A percentile compares a stretch with the other conserved stretches of the same genome.
Evolutionary conservation across 2,113 vertebrate genomes (phyloP).

Genomic region (Nematolebias whitei): DNA sequence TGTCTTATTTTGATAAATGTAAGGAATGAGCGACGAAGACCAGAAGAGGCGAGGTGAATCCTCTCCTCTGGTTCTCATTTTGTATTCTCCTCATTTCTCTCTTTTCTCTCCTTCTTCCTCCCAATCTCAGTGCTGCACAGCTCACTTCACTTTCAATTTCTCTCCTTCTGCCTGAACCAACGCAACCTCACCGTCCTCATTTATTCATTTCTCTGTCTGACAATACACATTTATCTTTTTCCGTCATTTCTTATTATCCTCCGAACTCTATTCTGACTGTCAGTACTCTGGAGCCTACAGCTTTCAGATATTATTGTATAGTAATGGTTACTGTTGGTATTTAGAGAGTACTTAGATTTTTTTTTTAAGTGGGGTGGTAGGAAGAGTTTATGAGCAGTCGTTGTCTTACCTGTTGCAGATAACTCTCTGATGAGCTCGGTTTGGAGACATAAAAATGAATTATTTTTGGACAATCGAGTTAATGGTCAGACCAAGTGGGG

Average conservation of each 20-base stretch:
- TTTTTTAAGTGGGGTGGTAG: background rate
- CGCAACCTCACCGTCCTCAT: conserved; percentile 33
- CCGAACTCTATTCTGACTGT: background rate
- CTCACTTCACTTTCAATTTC: conserved; percentile 64
- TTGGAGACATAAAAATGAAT: background rate
- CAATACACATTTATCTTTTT: background rate
- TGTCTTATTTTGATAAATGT: background rate
- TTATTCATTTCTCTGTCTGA: conserved; percentile 42
- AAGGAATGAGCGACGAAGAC: too few relatives aligned
- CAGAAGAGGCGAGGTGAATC: background rate
- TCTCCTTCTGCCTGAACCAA: conserved; percentile 34
- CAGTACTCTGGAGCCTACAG: background rate
- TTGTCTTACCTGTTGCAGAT: background rate
- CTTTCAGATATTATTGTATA: background rate
- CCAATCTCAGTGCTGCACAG: conserved; percentile 14
- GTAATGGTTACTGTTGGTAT: background rate
- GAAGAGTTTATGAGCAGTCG: background rate
- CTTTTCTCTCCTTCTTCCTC: conserved; percentile 15
- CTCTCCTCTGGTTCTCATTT: conserved; percentile 25
- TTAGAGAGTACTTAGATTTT: background rate
- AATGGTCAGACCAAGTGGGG: too few relatives aligned
- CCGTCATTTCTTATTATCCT: background rate
- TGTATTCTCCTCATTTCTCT: conserved; percentile 28
- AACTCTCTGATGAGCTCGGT: background rate
- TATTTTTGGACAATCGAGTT: too few relatives aligned